These are phyloP conservation scores for Hirudinaria manillensis DNA, from an alignment of 2,888 invertebrate species.

Conservation along the genomic window DNA sequence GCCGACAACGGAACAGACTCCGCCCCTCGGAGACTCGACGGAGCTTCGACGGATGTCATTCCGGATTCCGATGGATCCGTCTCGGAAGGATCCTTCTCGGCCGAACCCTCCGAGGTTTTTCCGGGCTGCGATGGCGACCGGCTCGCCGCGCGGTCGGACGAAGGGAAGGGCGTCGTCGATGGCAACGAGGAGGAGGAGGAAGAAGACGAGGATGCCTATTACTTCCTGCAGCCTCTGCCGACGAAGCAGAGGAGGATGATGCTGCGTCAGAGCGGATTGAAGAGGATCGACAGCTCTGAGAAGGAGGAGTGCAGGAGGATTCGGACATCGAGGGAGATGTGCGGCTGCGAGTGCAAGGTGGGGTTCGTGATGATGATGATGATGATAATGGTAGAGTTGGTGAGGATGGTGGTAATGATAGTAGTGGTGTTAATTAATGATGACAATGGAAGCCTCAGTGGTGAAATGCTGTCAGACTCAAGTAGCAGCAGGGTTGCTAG, in stretches of 20 bases:
- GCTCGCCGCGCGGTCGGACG: background rate
- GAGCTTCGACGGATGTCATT: background rate
- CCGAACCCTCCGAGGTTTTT: background rate
- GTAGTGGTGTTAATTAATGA: background rate
- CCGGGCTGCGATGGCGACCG: background rate
- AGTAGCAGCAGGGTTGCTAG: background rate
- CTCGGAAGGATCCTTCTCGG: background rate
- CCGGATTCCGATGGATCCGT: background rate
- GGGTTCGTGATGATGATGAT: constrained; percentile 26
- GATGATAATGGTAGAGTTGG: background rate
- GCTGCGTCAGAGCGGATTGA: constrained; percentile 82
- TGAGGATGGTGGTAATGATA: background rate
- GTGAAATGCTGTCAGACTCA: background rate
- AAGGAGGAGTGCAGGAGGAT: constrained; percentile 90
- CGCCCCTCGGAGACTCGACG: background rate
- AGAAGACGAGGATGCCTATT: constrained; percentile 47
- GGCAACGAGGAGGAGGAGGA: constrained; percentile 22
- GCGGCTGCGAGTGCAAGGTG: constrained; percentile 53
- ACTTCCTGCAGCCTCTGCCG: constrained; percentile 70
- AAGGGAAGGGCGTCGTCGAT: too few species aligned
- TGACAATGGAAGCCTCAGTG: background rate
- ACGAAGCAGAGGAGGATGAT: constrained; percentile 77
- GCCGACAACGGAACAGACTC: background rate
- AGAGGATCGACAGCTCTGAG: constrained; percentile 84
- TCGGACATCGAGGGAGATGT: constrained; percentile 74